Evolutionary conservation across 1,140 invertebrate species (phyloP).

Genomic region (Telenomus remus): DNA sequence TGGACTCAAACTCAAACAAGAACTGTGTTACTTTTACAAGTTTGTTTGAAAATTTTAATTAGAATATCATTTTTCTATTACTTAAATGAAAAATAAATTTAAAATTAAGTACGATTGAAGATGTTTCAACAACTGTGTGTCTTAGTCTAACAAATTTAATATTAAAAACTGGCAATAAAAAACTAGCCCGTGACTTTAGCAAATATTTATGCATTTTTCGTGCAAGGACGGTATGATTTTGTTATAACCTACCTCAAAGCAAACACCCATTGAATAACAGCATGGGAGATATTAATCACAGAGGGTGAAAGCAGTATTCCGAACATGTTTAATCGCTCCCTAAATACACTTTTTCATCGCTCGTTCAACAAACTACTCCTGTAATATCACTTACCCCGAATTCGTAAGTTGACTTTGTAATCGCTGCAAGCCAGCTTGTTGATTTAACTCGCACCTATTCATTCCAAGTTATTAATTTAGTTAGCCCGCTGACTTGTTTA

Average conservation of each 20-base stretch:
- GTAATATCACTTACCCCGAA: slow-evolving; percentile 31
- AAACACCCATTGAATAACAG: slow-evolving; percentile 40
- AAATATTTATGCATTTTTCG: too few species aligned
- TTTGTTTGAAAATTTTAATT: too few species aligned
- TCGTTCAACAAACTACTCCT: slow-evolving; percentile 23
- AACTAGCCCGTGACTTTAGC: too few species aligned
- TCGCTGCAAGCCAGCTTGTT: slow-evolving; percentile 12
- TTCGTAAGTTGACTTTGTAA: slow-evolving; percentile 34
- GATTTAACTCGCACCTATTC: slow-evolving; percentile 19
- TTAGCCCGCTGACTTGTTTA: neutral
- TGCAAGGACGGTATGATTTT: slow-evolving; percentile 13
- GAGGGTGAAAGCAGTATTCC: slow-evolving; percentile 38
- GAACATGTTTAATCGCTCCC: slow-evolving; percentile 45
- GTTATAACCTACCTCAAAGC: slow-evolving; percentile 51
- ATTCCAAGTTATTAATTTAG: slow-evolving; percentile 26
- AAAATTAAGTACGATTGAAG: too few species aligned
- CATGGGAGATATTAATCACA: slow-evolving; percentile 45
- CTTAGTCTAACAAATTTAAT: too few species aligned
- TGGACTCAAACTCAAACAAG: too few species aligned
- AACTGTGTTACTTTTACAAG: too few species aligned
- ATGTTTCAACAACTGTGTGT: too few species aligned
- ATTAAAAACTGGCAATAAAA: too few species aligned
- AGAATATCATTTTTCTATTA: too few species aligned
- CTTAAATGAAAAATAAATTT: too few species aligned
- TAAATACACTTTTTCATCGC: slow-evolving; percentile 41